These are phyloP conservation scores for Ruditapes philippinarum DNA, from an alignment of 1,140 invertebrate species.

Conservation along the genomic window DNA sequence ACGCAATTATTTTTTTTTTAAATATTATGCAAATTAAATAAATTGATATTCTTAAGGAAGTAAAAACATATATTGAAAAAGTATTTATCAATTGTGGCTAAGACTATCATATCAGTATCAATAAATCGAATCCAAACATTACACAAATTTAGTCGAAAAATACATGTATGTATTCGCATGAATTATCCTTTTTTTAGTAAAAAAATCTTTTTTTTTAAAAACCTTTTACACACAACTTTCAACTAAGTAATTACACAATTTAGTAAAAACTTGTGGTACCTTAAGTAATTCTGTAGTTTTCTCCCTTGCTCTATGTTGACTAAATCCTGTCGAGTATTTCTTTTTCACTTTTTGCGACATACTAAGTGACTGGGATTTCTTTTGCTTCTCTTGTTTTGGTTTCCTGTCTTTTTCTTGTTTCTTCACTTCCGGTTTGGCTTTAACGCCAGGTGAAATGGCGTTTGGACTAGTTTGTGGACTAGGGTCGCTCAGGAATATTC, in stretches of 20 bases:
- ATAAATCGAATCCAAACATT: too few species aligned
- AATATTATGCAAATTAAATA: too few species aligned
- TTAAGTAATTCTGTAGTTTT: constrained; percentile 57
- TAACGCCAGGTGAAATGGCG: constrained; percentile 20
- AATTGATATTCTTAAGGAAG: too few species aligned
- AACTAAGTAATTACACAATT: background rate
- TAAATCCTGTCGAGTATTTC: constrained; percentile 79
- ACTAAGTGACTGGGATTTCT: constrained; percentile 80
- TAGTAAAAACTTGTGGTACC: background rate
- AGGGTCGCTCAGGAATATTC: constrained; percentile 87
- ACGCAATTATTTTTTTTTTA: too few species aligned
- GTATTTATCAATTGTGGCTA: too few species aligned
- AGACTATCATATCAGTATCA: too few species aligned
- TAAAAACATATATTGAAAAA: too few species aligned
- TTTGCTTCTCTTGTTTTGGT: constrained; percentile 73
- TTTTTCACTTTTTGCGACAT: constrained; percentile 80
- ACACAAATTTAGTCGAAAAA: too few species aligned
- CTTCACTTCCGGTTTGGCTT: constrained; percentile 10
- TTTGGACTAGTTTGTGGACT: constrained; percentile 83
- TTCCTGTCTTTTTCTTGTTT: constrained; percentile 21
- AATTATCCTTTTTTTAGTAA: too few species aligned
- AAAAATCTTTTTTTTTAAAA: too few species aligned
- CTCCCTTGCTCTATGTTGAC: constrained; percentile 65
- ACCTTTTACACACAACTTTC: background rate
- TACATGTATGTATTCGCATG: too few species aligned